These are phyloP conservation scores for Danio choprae DNA, from an alignment of 2,797 vertebrate species.

Conservation along the genomic window DNA sequence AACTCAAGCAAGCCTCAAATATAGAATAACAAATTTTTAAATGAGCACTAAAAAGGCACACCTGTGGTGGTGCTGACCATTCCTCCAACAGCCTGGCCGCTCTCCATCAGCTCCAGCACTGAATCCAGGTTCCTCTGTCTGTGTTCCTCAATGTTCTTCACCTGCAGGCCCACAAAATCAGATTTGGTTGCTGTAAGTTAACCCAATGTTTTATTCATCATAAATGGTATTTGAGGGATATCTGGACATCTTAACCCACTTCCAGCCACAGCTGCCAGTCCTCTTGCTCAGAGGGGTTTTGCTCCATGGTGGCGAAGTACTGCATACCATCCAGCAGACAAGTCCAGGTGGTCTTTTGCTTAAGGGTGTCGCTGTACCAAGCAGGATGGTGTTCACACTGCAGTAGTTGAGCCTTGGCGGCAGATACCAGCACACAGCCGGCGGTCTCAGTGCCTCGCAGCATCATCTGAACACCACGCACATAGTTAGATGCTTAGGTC, in stretches of 20 bases:
- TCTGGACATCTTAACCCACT: conserved; percentile 72
- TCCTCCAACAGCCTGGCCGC: conserved; percentile 96
- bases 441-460: conserved; percentile 94
- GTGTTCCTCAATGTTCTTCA: conserved; percentile 98
- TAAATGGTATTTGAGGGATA: not conserved
- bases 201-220: not conserved
- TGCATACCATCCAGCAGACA: conserved; percentile 98
- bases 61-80: conserved; percentile 99
- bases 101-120: conserved; percentile 97
- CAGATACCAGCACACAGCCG: conserved; percentile 95
- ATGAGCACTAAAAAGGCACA: conserved; percentile 60
- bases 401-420: conserved; percentile 93
- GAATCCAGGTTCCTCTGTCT: conserved; percentile 93
- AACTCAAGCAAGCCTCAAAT: not conserved
- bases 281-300: conserved; percentile 88
- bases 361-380: conserved; percentile 95
- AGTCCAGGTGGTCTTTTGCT: conserved; percentile 98
- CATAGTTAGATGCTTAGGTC: not conserved
- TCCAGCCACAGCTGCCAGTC: conserved; percentile 95
- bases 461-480: conserved; percentile 85
- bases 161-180: conserved; percentile 73
- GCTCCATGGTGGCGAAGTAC: conserved; percentile 98
- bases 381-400: conserved; percentile 96
- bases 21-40: not conserved
- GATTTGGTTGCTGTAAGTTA: not conserved